Conservation (phyloP, 1,140 invertebrate species). For the Gerris buenoi region DNA sequence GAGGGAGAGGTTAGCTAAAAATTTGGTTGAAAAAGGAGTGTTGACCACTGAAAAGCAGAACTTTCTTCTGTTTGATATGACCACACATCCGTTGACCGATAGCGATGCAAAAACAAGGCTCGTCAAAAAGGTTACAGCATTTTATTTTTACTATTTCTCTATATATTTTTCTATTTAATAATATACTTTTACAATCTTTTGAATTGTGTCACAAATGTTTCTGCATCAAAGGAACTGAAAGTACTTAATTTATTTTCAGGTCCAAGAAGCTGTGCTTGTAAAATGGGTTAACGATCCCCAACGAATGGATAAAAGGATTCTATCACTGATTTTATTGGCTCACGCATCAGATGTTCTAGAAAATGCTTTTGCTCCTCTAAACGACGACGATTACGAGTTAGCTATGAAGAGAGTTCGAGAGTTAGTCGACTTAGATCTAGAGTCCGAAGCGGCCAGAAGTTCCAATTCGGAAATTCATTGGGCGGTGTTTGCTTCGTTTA, state of each 20-base stretch:
- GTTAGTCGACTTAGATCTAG: conserved; percentile 90
- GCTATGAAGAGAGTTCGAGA: conserved; percentile 93
- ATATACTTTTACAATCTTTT: background rate
- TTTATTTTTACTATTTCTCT: conserved; percentile 2
- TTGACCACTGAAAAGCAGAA: conserved; percentile 99
- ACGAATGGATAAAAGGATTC: conserved; percentile 85
- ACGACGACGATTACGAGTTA: conserved; percentile 96
- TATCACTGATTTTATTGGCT: conserved; percentile 86
- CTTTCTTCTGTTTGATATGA: conserved; percentile 99
- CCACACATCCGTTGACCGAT: conserved; percentile 96
- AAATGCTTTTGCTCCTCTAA: conserved; percentile 97
- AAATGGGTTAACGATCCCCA: conserved; percentile 97
- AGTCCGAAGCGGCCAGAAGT: conserved; percentile 75
- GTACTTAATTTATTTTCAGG: conserved; percentile 46
- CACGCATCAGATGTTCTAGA: conserved; percentile 97
- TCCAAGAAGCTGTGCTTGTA: conserved; percentile 90
- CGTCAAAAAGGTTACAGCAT: conserved; percentile 70
- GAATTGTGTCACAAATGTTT: background rate
- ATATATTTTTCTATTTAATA: background rate
- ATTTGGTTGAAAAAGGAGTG: conserved; percentile 99
- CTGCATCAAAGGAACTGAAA: background rate
- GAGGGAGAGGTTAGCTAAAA: conserved; percentile 94
- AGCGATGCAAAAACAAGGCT: conserved; percentile 89
- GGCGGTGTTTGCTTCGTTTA: conserved; percentile 96
- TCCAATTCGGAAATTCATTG: conserved; percentile 87